phyloP scores from a whole-genome alignment of 2,888 invertebrate genomes.

The Drosophila parthenogenetica region DNA sequence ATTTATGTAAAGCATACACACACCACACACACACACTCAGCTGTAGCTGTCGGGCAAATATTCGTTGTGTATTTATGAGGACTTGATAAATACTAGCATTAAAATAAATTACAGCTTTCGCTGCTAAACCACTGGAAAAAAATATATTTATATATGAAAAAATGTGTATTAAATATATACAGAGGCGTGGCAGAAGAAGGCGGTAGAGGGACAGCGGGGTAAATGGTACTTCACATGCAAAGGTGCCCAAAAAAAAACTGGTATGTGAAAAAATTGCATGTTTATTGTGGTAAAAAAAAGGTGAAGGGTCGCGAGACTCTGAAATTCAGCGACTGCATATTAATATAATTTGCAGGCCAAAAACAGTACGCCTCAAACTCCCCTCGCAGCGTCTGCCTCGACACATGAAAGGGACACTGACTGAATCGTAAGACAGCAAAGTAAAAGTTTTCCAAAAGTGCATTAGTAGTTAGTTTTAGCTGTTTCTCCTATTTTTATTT shows the following conservation, averaged over 20 bases:
- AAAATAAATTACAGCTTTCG: slow-evolving; percentile 84
- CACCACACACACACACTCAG: slow-evolving; percentile 21
- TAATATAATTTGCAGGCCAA: slow-evolving; percentile 81
- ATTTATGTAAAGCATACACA: slow-evolving; percentile 63
- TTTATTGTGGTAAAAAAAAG: slow-evolving; percentile 13
- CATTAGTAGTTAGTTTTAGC: slow-evolving; percentile 36
- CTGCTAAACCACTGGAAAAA: slow-evolving; percentile 45
- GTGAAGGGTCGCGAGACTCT: slow-evolving; percentile 25
- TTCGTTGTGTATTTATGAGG: slow-evolving; percentile 62
- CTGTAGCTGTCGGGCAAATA: slow-evolving; percentile 46
- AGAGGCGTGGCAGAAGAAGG: slow-evolving; percentile 2
- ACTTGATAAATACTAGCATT: slow-evolving; percentile 84
- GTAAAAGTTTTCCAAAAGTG: slow-evolving; percentile 51
- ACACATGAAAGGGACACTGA: slow-evolving; percentile 28
- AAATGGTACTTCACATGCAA: slow-evolving; percentile 54
- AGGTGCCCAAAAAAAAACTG: slow-evolving; percentile 23
- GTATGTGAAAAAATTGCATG: slow-evolving; percentile 50
- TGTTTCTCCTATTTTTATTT: slow-evolving; percentile 19
- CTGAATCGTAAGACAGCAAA: slow-evolving; percentile 39
- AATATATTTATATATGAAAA: slow-evolving; percentile 37
- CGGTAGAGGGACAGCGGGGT: slow-evolving; percentile 16
- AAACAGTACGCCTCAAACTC: slow-evolving; percentile 18
- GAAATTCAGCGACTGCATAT: slow-evolving; percentile 76
- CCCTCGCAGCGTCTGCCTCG: too few species aligned
- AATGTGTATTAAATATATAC: slow-evolving; percentile 63